Evolutionary conservation across 1,140 invertebrate genomes (phyloP).

Genomic region (Rhopalosiphum maidis): DNA sequence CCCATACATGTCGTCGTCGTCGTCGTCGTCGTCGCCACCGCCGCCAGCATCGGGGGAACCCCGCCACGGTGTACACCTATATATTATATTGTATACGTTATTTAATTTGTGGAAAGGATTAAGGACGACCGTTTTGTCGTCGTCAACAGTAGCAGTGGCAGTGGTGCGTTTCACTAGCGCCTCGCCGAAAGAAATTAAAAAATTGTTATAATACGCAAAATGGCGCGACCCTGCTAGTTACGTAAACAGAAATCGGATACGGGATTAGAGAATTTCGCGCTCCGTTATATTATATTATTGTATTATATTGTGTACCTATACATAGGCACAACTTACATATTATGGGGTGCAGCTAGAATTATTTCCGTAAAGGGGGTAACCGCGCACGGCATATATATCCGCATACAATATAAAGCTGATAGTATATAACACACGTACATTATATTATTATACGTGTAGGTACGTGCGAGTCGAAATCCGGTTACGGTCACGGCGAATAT

Average conservation of each 20-base stretch:
- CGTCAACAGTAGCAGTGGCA: not conserved
- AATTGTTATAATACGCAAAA: conserved; percentile 54
- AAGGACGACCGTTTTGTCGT: conserved; percentile 56
- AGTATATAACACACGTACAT: not conserved
- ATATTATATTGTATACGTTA: not conserved
- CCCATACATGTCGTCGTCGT: not conserved
- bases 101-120: conserved; percentile 53
- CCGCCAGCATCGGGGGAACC: not conserved
- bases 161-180: not conserved
- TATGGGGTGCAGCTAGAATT: not conserved
- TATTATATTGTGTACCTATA: not conserved
- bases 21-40: not conserved
- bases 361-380: conserved; percentile 23
- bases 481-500: not conserved
- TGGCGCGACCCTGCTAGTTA: conserved; percentile 29
- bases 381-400: not conserved
- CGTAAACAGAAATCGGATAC: conserved; percentile 58
- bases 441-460: not conserved
- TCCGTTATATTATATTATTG: not conserved
- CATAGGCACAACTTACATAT: not conserved
- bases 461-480: conserved; percentile 15
- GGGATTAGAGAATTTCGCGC: conserved; percentile 54
- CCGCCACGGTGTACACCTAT: not conserved
- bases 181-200: conserved; percentile 42
- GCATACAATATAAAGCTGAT: not conserved